Conservation (phyloP, 2,888 invertebrate species). For the Nowickia ferox region DNA sequence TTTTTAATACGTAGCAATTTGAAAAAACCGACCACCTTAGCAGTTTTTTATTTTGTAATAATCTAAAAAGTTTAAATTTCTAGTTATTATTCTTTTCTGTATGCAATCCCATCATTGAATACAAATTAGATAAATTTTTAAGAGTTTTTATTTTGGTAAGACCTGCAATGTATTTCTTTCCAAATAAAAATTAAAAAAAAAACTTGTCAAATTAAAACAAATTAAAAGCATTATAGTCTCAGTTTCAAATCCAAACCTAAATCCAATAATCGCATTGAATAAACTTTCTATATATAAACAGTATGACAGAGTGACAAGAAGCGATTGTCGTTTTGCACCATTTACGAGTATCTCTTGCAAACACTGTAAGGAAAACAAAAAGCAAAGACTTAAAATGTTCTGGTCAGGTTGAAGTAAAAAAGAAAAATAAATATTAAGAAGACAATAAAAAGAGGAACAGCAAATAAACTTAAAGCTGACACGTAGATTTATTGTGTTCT, state of each 20-base stretch:
- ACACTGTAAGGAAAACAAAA: conserved; percentile 14
- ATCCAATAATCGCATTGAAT: conserved; percentile 67
- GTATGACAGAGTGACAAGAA: conserved; percentile 52
- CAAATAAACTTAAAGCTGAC: conserved; percentile 72
- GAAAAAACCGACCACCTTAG: too few species aligned
- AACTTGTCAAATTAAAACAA: conserved; percentile 65
- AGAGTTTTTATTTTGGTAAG: background rate
- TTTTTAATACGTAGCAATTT: too few species aligned
- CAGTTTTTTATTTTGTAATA: too few species aligned
- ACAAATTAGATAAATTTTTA: background rate
- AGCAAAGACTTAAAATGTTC: conserved; percentile 54
- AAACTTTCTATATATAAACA: conserved; percentile 55
- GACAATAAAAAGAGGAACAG: conserved; percentile 47
- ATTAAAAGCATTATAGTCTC: conserved; percentile 60
- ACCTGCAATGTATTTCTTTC: background rate
- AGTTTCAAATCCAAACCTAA: conserved; percentile 61
- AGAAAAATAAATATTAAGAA: conserved; percentile 10
- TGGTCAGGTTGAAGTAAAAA: conserved; percentile 60
- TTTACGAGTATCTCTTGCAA: conserved; percentile 32
- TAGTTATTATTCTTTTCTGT: background rate
- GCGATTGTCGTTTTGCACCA: conserved; percentile 53
- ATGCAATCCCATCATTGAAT: conserved; percentile 5
- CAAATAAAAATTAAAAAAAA: conserved; percentile 25
- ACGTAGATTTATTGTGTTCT: conserved; percentile 70
- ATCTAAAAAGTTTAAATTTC: too few species aligned